Conservation (phyloP, 1,140 invertebrate genomes). For the Gryllus bimaculatus region DNA sequence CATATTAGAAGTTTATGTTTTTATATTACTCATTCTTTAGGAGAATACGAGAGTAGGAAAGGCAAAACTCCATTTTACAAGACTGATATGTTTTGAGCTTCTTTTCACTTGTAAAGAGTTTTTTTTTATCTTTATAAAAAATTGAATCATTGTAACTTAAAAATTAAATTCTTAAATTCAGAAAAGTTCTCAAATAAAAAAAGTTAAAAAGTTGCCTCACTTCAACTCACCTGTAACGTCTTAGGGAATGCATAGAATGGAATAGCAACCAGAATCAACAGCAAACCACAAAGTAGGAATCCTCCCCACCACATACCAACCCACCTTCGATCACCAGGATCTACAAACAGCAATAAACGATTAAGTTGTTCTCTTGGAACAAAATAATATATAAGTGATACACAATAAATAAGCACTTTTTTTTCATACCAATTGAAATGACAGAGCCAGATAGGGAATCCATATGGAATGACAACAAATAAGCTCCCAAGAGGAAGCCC, state of each 20-base stretch:
- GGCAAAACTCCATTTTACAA: too few species aligned
- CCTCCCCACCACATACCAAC: conserved; percentile 95
- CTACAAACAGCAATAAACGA: conserved; percentile 34
- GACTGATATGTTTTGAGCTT: too few species aligned
- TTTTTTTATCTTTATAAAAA: too few species aligned
- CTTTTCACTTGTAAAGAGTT: too few species aligned
- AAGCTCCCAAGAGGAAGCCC: conserved; percentile 83
- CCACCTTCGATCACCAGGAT: conserved; percentile 73
- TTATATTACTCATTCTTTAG: too few species aligned
- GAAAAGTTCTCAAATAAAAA: too few species aligned
- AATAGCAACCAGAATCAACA: conserved; percentile 71
- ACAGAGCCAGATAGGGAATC: conserved; percentile 63
- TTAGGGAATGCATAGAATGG: conserved; percentile 89
- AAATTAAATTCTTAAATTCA: too few species aligned
- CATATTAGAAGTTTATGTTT: too few species aligned
- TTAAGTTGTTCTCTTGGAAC: not conserved
- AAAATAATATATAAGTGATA: conserved; percentile 10
- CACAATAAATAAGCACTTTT: not conserved
- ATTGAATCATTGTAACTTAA: too few species aligned
- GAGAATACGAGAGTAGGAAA: too few species aligned
- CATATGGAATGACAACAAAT: conserved; percentile 81
- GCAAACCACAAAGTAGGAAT: conserved; percentile 69
- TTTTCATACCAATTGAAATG: conserved; percentile 56
- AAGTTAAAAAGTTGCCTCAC: too few species aligned
- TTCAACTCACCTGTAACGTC: conserved; percentile 36